phyloP scores from a whole-genome alignment of 1,140 invertebrate species.

The Drosophila burlai region DNA sequence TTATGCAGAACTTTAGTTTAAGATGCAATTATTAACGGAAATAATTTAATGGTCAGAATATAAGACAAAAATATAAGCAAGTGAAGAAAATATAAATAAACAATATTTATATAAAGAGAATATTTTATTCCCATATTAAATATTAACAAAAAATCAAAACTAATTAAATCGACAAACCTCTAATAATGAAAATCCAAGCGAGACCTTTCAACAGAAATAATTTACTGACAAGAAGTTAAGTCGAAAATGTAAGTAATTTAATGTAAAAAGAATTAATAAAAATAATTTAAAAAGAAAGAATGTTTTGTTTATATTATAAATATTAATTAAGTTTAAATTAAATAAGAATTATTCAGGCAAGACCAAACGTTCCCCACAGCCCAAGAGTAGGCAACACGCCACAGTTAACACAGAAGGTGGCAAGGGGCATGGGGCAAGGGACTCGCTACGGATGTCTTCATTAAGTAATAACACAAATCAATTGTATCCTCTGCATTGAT shows the following conservation, averaged over 20 bases:
- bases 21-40: background rate
- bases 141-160: too few relatives aligned
- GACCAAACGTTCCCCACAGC: background rate
- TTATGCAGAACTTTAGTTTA: background rate
- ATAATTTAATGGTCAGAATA: background rate
- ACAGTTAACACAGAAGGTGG: too few relatives aligned
- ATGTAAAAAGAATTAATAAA: background rate
- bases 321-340: background rate
- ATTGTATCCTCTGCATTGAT: constrained; percentile 52
- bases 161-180: too few relatives aligned
- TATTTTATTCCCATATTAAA: too few relatives aligned
- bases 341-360: background rate
- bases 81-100: background rate
- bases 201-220: background rate
- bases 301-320: background rate
- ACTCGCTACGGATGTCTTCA: constrained; percentile 21
- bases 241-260: background rate
- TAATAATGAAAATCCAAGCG: too few relatives aligned
- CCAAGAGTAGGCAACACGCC: constrained; percentile 44
- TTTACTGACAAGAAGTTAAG: background rate
- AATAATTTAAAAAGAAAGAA: background rate
- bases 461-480: constrained; percentile 58
- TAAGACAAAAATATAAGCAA: background rate
- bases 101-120: too few relatives aligned
- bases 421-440: background rate